These are phyloP conservation scores for Branchellion lobata DNA, from an alignment of 2,888 invertebrate genomes.

Conservation along the genomic window DNA sequence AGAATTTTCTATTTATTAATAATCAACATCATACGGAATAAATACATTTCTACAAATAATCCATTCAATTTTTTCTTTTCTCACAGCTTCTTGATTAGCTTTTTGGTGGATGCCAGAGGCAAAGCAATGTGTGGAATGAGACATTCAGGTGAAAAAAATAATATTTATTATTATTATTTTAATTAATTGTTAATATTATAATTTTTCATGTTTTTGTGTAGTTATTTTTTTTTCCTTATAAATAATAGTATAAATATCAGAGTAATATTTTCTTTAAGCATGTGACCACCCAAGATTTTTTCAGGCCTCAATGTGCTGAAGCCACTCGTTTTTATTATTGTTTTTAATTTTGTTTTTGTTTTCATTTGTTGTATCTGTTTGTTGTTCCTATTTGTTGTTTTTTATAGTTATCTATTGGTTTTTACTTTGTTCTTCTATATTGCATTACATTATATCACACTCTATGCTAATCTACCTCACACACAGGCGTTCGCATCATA, in stretches of 20 bases:
- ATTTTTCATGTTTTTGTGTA: no score
- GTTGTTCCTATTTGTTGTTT: not conserved
- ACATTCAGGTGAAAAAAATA: slow-evolving; percentile 24
- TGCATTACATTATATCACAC: not conserved
- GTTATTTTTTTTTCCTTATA: no score
- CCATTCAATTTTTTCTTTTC: not conserved
- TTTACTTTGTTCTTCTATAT: not conserved
- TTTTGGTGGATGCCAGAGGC: slow-evolving; percentile 40
- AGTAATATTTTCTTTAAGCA: no score
- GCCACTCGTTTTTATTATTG: no score
- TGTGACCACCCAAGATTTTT: no score
- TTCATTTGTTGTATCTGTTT: not conserved
- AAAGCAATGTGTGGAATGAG: slow-evolving; percentile 43
- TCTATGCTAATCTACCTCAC: not conserved
- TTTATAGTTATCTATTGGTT: not conserved
- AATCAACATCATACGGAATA: not conserved
- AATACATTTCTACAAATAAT: not conserved
- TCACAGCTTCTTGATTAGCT: slow-evolving; percentile 37
- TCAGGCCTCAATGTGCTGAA: no score
- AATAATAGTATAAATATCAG: no score
- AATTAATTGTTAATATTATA: no score
- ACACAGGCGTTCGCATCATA: slow-evolving; percentile 22
- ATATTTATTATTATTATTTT: no score
- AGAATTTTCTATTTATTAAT: no score
- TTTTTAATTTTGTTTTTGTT: no score